A percentile compares a stretch with the other conserved stretches of the same genome.
These are phyloP conservation scores for Eilema caniola DNA, from an alignment of 2,888 invertebrate genomes.

Conservation along the genomic window DNA sequence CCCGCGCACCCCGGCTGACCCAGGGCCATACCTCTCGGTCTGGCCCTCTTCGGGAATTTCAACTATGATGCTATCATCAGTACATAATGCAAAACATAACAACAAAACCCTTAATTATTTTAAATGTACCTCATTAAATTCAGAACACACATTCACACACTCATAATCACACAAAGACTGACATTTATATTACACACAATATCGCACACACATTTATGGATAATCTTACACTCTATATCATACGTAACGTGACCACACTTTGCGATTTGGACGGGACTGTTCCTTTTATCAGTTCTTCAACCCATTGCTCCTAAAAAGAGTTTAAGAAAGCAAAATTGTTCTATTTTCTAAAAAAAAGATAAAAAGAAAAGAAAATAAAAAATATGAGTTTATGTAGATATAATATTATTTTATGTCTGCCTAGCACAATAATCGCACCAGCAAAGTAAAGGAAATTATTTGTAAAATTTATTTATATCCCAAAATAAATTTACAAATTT, in stretches of 20 bases:
- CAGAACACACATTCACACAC: neutral
- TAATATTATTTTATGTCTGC: too few species aligned
- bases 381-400: too few species aligned
- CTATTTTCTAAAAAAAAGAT: neutral
- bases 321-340: neutral
- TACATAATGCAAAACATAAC: neutral
- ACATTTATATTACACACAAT: conserved; percentile 2
- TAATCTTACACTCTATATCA: conserved; percentile 13
- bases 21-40: too few species aligned
- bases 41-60: neutral
- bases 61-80: neutral
- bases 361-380: too few species aligned
- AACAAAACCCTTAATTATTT: neutral
- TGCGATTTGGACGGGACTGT: neutral
- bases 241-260: conserved; percentile 1
- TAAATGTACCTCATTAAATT: neutral
- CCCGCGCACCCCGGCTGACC: too few species aligned
- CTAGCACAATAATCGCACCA: too few species aligned
- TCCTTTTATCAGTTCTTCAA: neutral
- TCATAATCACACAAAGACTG: neutral
- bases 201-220: conserved; percentile 1
- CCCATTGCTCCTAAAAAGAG: neutral
- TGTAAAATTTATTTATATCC: too few species aligned
- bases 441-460: too few species aligned
- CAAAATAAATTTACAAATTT: too few species aligned